Conservation (phyloP, 2,888 invertebrate species). For the Sphecodes monilicornis region DNA sequence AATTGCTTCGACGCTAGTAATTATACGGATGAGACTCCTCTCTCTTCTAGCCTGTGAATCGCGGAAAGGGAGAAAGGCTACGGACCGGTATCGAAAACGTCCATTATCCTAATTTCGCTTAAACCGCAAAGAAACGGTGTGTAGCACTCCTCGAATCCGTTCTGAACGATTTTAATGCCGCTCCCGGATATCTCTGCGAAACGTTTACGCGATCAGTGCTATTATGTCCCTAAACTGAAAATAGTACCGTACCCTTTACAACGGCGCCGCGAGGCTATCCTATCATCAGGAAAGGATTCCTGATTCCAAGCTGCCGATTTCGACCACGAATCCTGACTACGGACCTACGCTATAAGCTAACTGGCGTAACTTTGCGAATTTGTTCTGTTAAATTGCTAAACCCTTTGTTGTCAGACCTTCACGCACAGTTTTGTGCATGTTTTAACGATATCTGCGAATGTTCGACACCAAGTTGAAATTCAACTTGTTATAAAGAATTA, state of each 20-base stretch:
- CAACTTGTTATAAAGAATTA: no score
- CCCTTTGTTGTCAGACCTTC: neutral
- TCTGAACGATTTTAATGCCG: conserved; percentile 9
- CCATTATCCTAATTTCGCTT: conserved; percentile 48
- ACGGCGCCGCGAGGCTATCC: neutral
- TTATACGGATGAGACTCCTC: conserved; percentile 48
- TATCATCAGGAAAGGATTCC: neutral
- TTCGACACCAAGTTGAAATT: no score
- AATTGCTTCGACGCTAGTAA: conserved; percentile 67
- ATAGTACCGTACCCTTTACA: neutral
- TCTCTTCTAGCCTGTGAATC: neutral
- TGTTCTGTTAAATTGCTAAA: neutral
- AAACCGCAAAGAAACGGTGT: conserved; percentile 20
- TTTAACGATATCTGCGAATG: no score
- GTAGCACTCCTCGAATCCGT: neutral
- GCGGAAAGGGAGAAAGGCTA: neutral
- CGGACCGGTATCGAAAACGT: conserved; percentile 19
- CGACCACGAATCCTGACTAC: neutral
- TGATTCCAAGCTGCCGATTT: neutral
- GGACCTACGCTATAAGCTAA: neutral
- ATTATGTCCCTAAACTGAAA: neutral
- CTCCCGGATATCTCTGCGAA: neutral
- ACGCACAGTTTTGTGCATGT: neutral
- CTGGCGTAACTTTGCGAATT: neutral
- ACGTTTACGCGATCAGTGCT: neutral